These are phyloP conservation scores for Drosophila falleni DNA, from an alignment of 2,888 invertebrate genomes.

Conservation along the genomic window DNA sequence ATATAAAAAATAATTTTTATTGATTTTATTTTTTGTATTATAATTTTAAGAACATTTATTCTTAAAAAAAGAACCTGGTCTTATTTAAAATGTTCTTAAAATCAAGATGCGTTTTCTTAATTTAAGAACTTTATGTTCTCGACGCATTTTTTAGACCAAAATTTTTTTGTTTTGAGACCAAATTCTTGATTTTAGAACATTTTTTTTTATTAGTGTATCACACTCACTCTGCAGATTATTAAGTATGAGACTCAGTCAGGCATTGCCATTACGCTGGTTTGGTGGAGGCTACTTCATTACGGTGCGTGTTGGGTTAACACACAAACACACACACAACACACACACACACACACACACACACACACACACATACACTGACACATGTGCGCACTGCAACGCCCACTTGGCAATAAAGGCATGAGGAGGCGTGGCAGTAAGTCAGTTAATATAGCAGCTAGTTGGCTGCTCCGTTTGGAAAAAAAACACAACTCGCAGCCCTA, in stretches of 20 bases:
- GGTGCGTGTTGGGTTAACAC: conserved; percentile 72
- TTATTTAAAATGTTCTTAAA: too few species aligned
- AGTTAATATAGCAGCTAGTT: conserved; percentile 79
- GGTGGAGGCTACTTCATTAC: conserved; percentile 76
- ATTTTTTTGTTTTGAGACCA: too few species aligned
- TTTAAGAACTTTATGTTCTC: too few species aligned
- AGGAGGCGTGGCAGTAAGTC: conserved; percentile 70
- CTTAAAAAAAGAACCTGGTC: too few species aligned
- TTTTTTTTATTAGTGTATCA: too few species aligned
- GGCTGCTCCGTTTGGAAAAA: conserved; percentile 60
- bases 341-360: conserved; percentile 42
- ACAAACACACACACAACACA: conserved; percentile 39
- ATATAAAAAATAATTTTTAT: too few species aligned
- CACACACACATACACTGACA: conserved; percentile 30
- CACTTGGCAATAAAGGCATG: conserved; percentile 41
- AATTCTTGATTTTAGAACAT: too few species aligned
- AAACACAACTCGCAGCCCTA: conserved; percentile 64
- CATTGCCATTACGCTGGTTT: conserved; percentile 68
- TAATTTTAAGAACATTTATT: too few species aligned
- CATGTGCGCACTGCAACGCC: conserved; percentile 33
- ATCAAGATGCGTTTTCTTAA: too few species aligned
- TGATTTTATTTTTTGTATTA: too few species aligned
- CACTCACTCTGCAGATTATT: conserved; percentile 61
- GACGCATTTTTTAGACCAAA: too few species aligned
- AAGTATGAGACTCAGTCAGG: conserved; percentile 76